These are phyloP conservation scores for Mormyrus iriodes DNA, from an alignment of 2,113 vertebrate genomes.

Conservation along the genomic window DNA sequence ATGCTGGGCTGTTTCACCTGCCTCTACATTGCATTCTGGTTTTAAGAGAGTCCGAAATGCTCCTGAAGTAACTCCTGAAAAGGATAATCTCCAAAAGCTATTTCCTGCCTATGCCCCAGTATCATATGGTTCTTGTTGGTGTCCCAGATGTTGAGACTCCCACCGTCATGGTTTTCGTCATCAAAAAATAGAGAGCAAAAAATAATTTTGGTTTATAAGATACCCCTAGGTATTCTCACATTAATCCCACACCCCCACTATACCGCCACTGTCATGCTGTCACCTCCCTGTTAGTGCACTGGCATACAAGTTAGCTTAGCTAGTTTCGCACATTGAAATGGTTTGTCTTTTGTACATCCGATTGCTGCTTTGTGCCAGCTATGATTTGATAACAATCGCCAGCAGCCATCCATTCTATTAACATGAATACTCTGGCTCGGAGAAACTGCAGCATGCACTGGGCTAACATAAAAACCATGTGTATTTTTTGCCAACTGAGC, in stretches of 20 bases:
- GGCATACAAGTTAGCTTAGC: not conserved
- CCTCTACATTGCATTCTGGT: not conserved
- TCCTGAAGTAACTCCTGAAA: not conserved
- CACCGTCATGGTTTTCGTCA: not conserved
- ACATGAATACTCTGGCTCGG: not conserved
- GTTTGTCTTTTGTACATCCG: not conserved
- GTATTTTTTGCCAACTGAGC: not conserved
- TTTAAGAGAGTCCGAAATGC: not conserved
- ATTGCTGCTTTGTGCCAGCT: not conserved
- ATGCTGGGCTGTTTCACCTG: not conserved
- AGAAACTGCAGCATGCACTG: not conserved
- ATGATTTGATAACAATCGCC: not conserved
- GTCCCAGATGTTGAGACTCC: not conserved
- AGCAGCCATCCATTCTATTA: not conserved
- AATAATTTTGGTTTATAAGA: not conserved
- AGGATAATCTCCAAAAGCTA: not conserved
- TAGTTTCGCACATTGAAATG: not conserved
- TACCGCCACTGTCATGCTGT: not conserved
- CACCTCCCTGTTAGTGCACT: not conserved
- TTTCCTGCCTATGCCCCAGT: not conserved
- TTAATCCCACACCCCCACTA: not conserved
- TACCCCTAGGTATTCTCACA: not conserved
- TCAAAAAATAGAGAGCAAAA: not conserved
- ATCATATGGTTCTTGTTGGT: not conserved
- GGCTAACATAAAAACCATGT: not conserved